Evolutionary conservation across 1,140 invertebrate species (phyloP).

Genomic region (Bradysia coprophila): DNA sequence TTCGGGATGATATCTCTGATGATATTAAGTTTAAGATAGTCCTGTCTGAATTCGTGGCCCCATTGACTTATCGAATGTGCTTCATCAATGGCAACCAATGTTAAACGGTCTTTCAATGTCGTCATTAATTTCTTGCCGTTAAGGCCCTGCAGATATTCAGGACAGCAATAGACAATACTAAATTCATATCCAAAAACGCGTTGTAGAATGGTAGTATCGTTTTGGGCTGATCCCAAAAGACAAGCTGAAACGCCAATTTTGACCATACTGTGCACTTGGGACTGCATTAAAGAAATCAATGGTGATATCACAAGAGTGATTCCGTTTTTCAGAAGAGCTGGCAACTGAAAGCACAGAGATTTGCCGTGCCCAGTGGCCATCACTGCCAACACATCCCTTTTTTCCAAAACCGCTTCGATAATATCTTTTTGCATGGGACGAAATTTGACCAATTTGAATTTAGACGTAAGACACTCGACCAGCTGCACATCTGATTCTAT

Average conservation of each 20-base stretch:
- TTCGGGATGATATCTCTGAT: slow-evolving; percentile 33
- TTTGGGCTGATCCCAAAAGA: slow-evolving; percentile 41
- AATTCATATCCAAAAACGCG: slow-evolving; percentile 29
- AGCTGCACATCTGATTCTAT: too few species aligned
- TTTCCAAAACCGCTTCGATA: slow-evolving; percentile 31
- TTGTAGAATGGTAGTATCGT: slow-evolving; percentile 23
- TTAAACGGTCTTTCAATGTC: slow-evolving; percentile 20
- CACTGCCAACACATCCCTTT: slow-evolving; percentile 39
- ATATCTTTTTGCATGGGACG: slow-evolving; percentile 47
- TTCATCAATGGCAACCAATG: slow-evolving; percentile 55
- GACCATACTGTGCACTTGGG: slow-evolving; percentile 44
- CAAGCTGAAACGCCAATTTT: slow-evolving; percentile 31
- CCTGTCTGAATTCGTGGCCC: slow-evolving; percentile 65
- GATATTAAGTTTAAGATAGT: slow-evolving; percentile 35
- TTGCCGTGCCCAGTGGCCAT: slow-evolving; percentile 76
- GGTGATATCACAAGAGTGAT: slow-evolving; percentile 63
- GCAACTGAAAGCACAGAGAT: slow-evolving; percentile 68
- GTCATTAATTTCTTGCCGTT: slow-evolving; percentile 7
- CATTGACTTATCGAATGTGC: slow-evolving; percentile 60
- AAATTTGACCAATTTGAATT: slow-evolving; percentile 37
- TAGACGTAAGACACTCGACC: too few species aligned
- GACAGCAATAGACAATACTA: slow-evolving; percentile 42
- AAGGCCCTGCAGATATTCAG: slow-evolving; percentile 35
- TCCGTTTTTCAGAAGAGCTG: slow-evolving; percentile 40
- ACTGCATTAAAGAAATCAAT: slow-evolving; percentile 61